Evolutionary conservation across 1,140 invertebrate genomes (phyloP).

Genomic region (Atopsyche davidsoni): DNA sequence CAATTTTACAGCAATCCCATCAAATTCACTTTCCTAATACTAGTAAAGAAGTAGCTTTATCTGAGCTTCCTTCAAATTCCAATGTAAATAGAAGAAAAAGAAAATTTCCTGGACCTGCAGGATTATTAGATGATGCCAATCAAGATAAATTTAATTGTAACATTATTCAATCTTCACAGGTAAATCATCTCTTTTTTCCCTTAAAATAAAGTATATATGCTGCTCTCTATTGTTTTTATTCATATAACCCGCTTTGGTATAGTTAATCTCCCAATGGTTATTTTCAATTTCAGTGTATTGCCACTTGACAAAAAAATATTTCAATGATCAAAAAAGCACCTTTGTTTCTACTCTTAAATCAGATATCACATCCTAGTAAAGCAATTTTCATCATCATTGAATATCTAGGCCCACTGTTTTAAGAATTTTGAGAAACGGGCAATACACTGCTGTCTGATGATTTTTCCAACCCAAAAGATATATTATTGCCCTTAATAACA

Average conservation of each 20-base stretch:
- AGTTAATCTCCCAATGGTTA: too few species aligned
- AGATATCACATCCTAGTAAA: too few species aligned
- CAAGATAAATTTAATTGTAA: slow-evolving; percentile 7
- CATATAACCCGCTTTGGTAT: neutral
- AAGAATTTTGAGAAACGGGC: too few species aligned
- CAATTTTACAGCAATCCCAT: neutral
- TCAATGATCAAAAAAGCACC: too few species aligned
- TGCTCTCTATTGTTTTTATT: slow-evolving; percentile 5
- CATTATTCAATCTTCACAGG: slow-evolving; percentile 21
- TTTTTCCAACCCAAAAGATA: too few species aligned
- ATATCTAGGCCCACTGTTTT: too few species aligned
- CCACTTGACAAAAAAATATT: too few species aligned
- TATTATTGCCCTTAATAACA: too few species aligned
- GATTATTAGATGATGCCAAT: slow-evolving; percentile 18
- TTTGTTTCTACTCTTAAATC: too few species aligned
- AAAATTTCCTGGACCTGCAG: slow-evolving; percentile 29
- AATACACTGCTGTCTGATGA: too few species aligned
- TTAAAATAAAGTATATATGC: slow-evolving; percentile 4
- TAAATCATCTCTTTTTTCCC: slow-evolving; percentile 11
- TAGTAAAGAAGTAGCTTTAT: neutral
- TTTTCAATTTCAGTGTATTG: too few species aligned
- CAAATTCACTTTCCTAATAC: neutral
- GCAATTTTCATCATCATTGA: too few species aligned
- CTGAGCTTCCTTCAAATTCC: neutral
- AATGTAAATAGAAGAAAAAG: slow-evolving; percentile 20